A percentile compares a stretch with the other conserved stretches of the same genome.
phyloP scores from a whole-genome alignment of 1,140 invertebrate species.

The Anastatus disparis region DNA sequence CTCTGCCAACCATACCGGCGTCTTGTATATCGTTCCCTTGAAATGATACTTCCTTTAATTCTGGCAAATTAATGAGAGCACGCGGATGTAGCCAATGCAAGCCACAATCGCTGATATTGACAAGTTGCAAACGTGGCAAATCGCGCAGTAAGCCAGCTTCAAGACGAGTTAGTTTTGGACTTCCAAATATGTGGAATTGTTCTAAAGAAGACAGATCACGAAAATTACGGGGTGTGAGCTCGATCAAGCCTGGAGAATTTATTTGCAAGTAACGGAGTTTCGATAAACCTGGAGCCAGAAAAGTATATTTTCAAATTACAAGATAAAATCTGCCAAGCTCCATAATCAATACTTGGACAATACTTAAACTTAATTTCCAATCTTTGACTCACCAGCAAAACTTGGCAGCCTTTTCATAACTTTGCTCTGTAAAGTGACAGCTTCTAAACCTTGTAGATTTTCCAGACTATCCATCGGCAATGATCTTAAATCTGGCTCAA shows the following conservation, averaged over 20 bases:
- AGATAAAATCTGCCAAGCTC: no score
- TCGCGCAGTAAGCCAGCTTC: conserved; percentile 80
- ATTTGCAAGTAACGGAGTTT: conserved; percentile 73
- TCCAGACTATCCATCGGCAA: conserved; percentile 81
- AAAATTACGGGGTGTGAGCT: conserved; percentile 78
- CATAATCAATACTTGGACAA: no score
- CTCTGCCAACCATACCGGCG: conserved; percentile 81
- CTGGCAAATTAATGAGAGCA: conserved; percentile 76
- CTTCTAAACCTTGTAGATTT: conserved; percentile 80
- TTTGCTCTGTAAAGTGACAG: conserved; percentile 82
- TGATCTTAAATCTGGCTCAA: conserved; percentile 82
- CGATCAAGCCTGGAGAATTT: conserved; percentile 75
- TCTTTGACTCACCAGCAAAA: conserved; percentile 66
- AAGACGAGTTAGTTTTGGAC: conserved; percentile 72
- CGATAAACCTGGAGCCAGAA: conserved; percentile 68
- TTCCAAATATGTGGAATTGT: conserved; percentile 79
- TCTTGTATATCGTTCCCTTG: conserved; percentile 79
- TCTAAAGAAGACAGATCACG: conserved; percentile 78
- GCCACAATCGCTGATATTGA: conserved; percentile 83
- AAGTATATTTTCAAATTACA: conserved; percentile 15
- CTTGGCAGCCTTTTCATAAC: conserved; percentile 77
- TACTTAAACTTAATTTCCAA: no score
- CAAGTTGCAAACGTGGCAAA: conserved; percentile 75
- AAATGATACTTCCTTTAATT: conserved; percentile 77
- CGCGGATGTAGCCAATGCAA: conserved; percentile 83